Base-by-base conservation (phyloP, 1,140 invertebrate species). In the Apolygus lucorum region DNA sequence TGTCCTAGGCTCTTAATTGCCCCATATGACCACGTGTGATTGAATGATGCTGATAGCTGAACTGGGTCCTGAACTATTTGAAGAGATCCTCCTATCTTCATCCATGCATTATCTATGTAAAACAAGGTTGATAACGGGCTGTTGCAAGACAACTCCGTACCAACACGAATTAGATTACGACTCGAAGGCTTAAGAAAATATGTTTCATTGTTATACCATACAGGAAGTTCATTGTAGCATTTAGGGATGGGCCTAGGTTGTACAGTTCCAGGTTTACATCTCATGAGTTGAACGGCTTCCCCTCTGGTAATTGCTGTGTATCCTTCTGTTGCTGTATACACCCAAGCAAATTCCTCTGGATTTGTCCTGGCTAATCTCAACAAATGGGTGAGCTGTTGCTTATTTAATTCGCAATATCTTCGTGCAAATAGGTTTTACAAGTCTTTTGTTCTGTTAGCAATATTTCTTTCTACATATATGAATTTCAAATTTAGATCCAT, bases 311-410 rank as follows among this genome's bases (percentile, higher is more conserved):
- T 42, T 14, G 13, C 64, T 8, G 64, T 66, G 21, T 66, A 66
- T 21, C 26, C 64, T 14, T 42, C 11, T 14, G 11, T 11, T n/a
- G 4, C 4, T 8, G 59, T 63, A 21, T 63, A 63, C 25, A 26
- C 59, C 59, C 59, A 63, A 63, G 59, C 64, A 66, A 66, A 66
- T 66, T 66, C 64, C 26, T 66, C 64, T 28, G 64, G 64, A 17
- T 27, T 42, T 2, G 64, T 66, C 25, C 24, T 13, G 2, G 64
- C 26, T 28, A 66, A 66, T 4, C 34, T 42, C 17, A 42, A 17
- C 4, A 42, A 4, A 8, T 42, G 34, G 4, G 34, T n/a, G n/a
- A 42, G 34, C 34, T 8, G 17, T 17, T 42, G 34, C 17, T 42
- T 42, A 17, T 42, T 42, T 8, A 42, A 17, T 42, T 42, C 34